These are phyloP conservation scores for Onychostoma macrolepis DNA, from an alignment of 2,113 vertebrate species.

Conservation along the genomic window DNA sequence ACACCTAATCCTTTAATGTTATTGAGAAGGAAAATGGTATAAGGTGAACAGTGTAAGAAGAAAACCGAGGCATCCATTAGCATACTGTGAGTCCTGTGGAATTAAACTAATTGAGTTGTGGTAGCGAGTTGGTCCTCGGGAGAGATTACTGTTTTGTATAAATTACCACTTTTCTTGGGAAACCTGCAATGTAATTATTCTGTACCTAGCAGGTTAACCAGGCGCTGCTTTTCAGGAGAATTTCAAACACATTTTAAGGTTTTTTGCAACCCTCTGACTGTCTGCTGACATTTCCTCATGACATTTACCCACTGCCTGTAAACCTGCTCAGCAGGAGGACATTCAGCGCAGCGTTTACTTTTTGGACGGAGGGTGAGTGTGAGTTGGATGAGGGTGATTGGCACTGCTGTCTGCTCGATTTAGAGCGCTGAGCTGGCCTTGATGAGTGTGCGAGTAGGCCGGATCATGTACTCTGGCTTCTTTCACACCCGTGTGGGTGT, in stretches of 20 bases:
- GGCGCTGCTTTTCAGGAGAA: background rate
- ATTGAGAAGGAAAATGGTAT: background rate
- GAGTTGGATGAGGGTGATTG: conserved; percentile 16
- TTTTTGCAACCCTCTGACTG: background rate
- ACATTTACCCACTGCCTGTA: conserved; percentile 33
- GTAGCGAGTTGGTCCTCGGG: background rate
- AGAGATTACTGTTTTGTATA: conserved; percentile 3
- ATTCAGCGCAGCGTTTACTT: background rate
- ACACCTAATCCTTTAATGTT: background rate
- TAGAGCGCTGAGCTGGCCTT: conserved; percentile 5
- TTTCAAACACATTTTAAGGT: background rate
- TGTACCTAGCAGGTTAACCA: conserved; percentile 11
- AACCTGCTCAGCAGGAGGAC: conserved; percentile 18
- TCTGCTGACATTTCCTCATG: conserved; percentile 33
- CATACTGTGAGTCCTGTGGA: conserved; percentile 15
- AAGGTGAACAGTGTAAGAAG: background rate
- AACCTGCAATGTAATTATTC: conserved; percentile 17
- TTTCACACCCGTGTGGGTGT: conserved; percentile 29
- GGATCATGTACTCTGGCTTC: background rate
- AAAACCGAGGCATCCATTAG: background rate
- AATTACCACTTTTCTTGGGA: background rate
- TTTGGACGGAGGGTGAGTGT: background rate
- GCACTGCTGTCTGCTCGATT: background rate
- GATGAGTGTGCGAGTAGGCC: background rate
- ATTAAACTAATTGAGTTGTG: conserved; percentile 22